These are phyloP conservation scores for Onychomys torridus DNA, from an alignment of 2,797 vertebrate species.

Conservation along the genomic window DNA sequence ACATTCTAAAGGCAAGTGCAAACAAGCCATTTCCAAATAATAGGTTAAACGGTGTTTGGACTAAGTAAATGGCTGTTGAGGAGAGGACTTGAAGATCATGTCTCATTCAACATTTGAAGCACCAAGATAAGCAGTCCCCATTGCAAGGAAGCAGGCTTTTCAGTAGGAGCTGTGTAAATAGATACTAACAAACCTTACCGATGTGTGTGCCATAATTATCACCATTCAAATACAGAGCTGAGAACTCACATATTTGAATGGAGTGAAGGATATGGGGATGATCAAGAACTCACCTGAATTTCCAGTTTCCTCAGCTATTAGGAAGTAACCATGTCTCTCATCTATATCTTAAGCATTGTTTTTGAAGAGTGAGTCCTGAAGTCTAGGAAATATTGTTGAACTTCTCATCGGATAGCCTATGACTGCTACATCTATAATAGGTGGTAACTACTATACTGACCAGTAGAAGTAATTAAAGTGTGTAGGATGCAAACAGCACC, in stretches of 20 bases:
- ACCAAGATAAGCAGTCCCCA: background rate
- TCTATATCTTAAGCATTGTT: background rate
- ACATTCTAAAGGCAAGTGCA: constrained; percentile 32
- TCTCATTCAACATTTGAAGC: constrained; percentile 43
- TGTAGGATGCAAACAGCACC: background rate
- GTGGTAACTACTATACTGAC: background rate
- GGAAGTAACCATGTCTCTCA: background rate
- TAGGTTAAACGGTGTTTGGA: constrained; percentile 13
- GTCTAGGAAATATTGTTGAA: background rate
- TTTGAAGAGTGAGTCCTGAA: constrained; percentile 4
- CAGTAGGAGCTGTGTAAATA: background rate
- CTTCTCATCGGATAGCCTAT: constrained; percentile 21
- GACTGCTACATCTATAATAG: background rate
- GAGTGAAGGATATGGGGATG: background rate
- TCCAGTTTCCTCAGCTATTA: constrained; percentile 36
- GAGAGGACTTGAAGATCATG: constrained; percentile 43
- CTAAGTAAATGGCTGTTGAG: background rate
- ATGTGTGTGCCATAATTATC: background rate
- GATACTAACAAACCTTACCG: background rate
- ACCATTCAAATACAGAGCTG: background rate
- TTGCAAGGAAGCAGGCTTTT: background rate
- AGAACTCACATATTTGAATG: constrained; percentile 20
- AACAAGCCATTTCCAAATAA: constrained; percentile 46
- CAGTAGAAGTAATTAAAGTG: background rate
- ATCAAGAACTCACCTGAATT: constrained; percentile 32